Percentiles rank a stretch among this genome's conserved stretches.
Evolutionary conservation across 2,113 vertebrate species (phyloP).

Genomic region (Malurus melanocephalus): DNA sequence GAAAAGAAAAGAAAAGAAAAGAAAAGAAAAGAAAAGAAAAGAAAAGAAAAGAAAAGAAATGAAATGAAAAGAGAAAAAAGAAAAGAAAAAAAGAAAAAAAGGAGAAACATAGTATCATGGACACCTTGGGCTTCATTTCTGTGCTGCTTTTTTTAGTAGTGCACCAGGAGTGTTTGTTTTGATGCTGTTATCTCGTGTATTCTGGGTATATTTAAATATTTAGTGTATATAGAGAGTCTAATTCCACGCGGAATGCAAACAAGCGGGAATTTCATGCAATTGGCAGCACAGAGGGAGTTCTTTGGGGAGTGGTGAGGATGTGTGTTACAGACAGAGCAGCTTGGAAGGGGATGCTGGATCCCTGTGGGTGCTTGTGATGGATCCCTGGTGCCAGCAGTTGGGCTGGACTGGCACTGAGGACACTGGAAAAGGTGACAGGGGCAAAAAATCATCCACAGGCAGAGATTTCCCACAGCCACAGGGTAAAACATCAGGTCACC

Average conservation of each 20-base stretch:
- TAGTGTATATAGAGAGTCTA: rapidly evolving
- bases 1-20: no score
- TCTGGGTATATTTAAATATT: background rate
- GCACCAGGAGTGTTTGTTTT: background rate
- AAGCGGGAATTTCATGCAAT: background rate
- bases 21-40: background rate
- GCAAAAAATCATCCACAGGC: background rate
- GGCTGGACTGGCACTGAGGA: background rate
- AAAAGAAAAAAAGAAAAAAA: background rate
- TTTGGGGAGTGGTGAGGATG: rapidly evolving
- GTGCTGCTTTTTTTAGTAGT: background rate
- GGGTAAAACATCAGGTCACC: background rate
- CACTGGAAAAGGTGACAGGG: background rate
- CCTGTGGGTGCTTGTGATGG: background rate
- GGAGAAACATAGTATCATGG: background rate
- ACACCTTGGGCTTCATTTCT: background rate
- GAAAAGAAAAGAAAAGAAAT: background rate
- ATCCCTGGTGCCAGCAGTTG: background rate
- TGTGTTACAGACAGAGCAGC: background rate
- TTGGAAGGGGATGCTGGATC: background rate
- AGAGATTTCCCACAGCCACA: rapidly evolving
- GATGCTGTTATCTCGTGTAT: background rate
- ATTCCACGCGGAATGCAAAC: background rate
- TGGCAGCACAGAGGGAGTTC: background rate
- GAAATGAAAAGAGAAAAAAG: no score